phyloP scores from a whole-genome alignment of 2,797 vertebrate genomes.

The Lates japonicus region DNA sequence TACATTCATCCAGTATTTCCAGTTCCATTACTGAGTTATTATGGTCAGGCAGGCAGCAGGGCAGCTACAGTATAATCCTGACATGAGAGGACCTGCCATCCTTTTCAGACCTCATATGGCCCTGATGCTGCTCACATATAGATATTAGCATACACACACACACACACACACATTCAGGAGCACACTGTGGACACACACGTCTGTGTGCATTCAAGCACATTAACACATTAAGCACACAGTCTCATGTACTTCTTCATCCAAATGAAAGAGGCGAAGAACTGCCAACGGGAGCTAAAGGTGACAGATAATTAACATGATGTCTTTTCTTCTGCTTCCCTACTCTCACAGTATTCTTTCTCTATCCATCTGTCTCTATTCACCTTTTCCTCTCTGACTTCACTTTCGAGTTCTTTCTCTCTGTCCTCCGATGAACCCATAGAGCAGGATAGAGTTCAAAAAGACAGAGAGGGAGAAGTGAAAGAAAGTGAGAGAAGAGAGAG shows the following conservation, averaged over 20 bases:
- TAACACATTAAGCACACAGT: slow-evolving; percentile 16
- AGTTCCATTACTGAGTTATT: slow-evolving; percentile 29
- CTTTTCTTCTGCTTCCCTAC: slow-evolving; percentile 57
- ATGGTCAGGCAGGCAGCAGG: slow-evolving; percentile 24
- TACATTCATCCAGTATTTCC: slow-evolving; percentile 27
- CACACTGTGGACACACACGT: background rate
- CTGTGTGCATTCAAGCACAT: slow-evolving; percentile 27
- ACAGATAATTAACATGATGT: slow-evolving; percentile 68
- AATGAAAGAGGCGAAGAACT: slow-evolving; percentile 31
- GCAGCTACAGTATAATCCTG: slow-evolving; percentile 27
- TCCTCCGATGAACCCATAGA: slow-evolving; percentile 24
- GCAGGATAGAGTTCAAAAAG: slow-evolving; percentile 4
- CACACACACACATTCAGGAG: background rate
- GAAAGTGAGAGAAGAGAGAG: background rate
- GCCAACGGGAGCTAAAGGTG: slow-evolving; percentile 47
- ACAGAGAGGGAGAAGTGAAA: background rate
- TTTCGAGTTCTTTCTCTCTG: background rate
- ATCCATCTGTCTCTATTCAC: slow-evolving; percentile 25
- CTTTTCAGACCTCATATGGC: slow-evolving; percentile 19
- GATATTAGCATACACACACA: slow-evolving; percentile 1
- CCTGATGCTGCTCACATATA: slow-evolving; percentile 1
- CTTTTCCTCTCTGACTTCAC: background rate
- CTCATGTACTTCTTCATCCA: slow-evolving; percentile 17
- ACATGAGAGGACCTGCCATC: slow-evolving; percentile 14
- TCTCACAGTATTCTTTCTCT: slow-evolving; percentile 27